phyloP scores from a whole-genome alignment of 2,888 invertebrate genomes.

The Caenorhabditis wallacei region DNA sequence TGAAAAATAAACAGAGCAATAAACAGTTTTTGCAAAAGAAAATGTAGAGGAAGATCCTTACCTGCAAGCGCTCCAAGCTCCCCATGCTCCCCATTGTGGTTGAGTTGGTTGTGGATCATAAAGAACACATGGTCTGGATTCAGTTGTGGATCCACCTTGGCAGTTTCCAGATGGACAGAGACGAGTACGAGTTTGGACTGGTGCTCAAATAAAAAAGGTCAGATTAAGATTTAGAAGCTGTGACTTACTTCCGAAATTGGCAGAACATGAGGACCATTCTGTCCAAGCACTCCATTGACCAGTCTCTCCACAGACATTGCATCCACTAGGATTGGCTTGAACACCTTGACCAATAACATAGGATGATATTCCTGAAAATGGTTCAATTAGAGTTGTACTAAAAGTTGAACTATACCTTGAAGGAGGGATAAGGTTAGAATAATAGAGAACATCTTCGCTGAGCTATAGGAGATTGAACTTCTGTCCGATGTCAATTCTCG shows the following conservation, averaged over 20 bases:
- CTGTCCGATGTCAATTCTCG: conserved; percentile 51
- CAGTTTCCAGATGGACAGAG: conserved; percentile 68
- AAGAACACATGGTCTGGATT: conserved; percentile 69
- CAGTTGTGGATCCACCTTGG: conserved; percentile 67
- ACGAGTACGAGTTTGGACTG: conserved; percentile 66
- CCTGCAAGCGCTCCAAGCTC: conserved; percentile 70
- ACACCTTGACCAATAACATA: conserved; percentile 70
- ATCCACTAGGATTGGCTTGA: conserved; percentile 67
- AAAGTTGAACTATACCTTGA: conserved; percentile 32
- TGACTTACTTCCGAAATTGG: conserved; percentile 68
- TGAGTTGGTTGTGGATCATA: conserved; percentile 69
- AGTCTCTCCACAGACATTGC: conserved; percentile 62
- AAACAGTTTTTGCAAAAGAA: conserved; percentile 9
- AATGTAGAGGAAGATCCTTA: not conserved
- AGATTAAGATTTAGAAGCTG: not conserved
- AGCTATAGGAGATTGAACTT: conserved; percentile 21
- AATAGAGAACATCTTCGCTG: conserved; percentile 32
- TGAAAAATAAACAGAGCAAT: conserved; percentile 37
- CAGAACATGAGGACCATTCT: conserved; percentile 65
- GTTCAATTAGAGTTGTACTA: not conserved
- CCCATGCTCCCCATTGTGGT: conserved; percentile 69
- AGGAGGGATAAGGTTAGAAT: conserved; percentile 42
- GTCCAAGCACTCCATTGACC: conserved; percentile 69
- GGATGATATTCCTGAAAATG: conserved; percentile 51
- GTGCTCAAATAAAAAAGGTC: conserved; percentile 57